Percentiles rank a stretch among this genome's conserved stretches.
These are phyloP conservation scores for Euura lappo DNA, from an alignment of 1,140 invertebrate species.

Conservation along the genomic window DNA sequence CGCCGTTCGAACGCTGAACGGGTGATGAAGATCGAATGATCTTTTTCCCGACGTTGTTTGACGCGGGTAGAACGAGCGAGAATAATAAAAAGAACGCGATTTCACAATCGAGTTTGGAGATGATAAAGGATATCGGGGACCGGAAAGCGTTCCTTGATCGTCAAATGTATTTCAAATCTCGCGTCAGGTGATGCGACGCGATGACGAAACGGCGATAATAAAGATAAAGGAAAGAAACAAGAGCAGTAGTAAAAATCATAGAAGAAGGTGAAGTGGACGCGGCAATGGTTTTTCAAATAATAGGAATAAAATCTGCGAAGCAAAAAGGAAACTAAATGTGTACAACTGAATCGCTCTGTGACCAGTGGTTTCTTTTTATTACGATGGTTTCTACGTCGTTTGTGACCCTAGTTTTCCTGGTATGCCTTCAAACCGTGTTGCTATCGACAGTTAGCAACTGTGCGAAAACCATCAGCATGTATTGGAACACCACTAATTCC, in stretches of 20 bases:
- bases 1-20: background rate
- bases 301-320: background rate
- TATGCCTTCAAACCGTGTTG: constrained; percentile 79
- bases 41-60: too few relatives aligned
- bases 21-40: background rate
- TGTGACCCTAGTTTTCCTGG: constrained; percentile 73
- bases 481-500: constrained; percentile 86
- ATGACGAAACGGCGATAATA: background rate
- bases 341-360: background rate
- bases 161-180: background rate
- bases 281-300: background rate
- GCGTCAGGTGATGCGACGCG: background rate
- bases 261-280: too few relatives aligned
- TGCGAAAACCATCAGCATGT: constrained; percentile 83
- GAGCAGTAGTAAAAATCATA: background rate
- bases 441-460: constrained; percentile 76
- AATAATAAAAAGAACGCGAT: too few relatives aligned
- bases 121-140: too few relatives aligned
- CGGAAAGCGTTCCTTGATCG: background rate
- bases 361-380: constrained; percentile 43
- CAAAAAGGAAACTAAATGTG: background rate
- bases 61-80: too few relatives aligned
- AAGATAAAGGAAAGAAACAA: too few relatives aligned
- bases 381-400: constrained; percentile 67
- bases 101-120: too few relatives aligned